Base-by-base conservation (phyloP, 2,888 invertebrate genomes). In the Choristoneura rosaceana region DNA sequence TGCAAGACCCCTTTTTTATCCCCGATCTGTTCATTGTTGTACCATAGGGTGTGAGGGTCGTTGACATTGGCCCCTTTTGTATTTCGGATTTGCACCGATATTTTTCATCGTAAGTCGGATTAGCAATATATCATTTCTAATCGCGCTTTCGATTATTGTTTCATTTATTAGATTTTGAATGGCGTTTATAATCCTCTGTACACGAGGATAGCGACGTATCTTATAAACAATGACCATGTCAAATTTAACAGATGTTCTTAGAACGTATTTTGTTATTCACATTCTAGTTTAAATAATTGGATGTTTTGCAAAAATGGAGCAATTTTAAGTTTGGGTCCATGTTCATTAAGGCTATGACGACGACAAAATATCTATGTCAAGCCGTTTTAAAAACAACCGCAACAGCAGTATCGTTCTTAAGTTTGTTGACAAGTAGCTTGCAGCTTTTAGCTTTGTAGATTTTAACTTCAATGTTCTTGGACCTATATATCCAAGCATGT, bases 31-130 rank as follows among this genome's bases (percentile, higher is more conserved):
- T 84, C 85, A 90, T 92, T 93, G 90, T 91, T 91, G 88, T 84
- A 78, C 81, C 84, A 87, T 88, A 88, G 90, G 90, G 89, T 87
- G 88, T 85, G 80, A 67, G 67, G 93, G 93, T 94, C 93, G 85
- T 91, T 94, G 93, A 93, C 93, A 92, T 91, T 90, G 89, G 90
- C 89, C 92, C 83, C 91, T 84, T 84, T 87, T 84, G 83, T 86
- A 81, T 84, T 88, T 85, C 81, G 82, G 85, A 90, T 91, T 91
- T 87, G 91, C 87, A 85, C 85, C 84, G 83, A 87, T 87, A 89
- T 89, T 90, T 91, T 89, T 89, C 87, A 84, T 86, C 84, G 82
- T 80, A 83, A 84, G 86, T 89, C 88, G 80, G 88, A 90, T 91
- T 91, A 90, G 83, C 84, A 88, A 89, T 91, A 88, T 82, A 86